phyloP scores from a whole-genome alignment of 2,888 invertebrate species.

The Nebria brevicollis region DNA sequence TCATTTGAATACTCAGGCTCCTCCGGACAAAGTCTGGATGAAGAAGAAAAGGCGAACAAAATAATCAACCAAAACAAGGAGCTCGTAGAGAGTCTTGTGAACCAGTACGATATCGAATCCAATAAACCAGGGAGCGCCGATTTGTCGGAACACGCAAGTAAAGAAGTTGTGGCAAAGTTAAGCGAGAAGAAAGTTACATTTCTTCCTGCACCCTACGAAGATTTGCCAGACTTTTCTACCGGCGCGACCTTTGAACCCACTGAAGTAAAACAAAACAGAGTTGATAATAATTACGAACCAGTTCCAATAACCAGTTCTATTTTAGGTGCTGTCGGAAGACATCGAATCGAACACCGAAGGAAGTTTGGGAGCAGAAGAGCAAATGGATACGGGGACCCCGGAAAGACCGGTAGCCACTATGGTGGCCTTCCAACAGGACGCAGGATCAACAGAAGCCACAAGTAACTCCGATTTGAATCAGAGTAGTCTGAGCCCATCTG shows the following conservation, averaged over 20 bases:
- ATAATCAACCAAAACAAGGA: constrained; percentile 20
- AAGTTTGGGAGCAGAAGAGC: background rate
- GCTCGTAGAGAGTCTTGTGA: constrained; percentile 12
- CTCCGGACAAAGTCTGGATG: constrained; percentile 1
- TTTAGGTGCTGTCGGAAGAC: background rate
- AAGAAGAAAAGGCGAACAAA: constrained; percentile 22
- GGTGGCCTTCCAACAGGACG: background rate
- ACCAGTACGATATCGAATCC: background rate
- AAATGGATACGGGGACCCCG: background rate
- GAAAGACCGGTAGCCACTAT: background rate
- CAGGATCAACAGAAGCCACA: background rate
- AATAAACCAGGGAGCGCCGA: background rate
- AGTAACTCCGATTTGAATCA: background rate
- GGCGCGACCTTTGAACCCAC: background rate
- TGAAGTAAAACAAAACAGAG: background rate
- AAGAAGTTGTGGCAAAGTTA: background rate
- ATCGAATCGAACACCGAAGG: background rate
- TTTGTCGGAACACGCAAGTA: background rate
- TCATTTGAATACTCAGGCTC: constrained; percentile 29
- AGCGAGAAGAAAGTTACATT: background rate
- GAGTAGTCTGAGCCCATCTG: background rate
- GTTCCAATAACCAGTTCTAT: background rate
- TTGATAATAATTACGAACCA: too few species aligned
- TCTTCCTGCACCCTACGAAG: background rate
- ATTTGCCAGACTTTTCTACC: background rate